Base-by-base conservation (phyloP, 2,888 invertebrate genomes). In the Epirrhoe alternata region DNA sequence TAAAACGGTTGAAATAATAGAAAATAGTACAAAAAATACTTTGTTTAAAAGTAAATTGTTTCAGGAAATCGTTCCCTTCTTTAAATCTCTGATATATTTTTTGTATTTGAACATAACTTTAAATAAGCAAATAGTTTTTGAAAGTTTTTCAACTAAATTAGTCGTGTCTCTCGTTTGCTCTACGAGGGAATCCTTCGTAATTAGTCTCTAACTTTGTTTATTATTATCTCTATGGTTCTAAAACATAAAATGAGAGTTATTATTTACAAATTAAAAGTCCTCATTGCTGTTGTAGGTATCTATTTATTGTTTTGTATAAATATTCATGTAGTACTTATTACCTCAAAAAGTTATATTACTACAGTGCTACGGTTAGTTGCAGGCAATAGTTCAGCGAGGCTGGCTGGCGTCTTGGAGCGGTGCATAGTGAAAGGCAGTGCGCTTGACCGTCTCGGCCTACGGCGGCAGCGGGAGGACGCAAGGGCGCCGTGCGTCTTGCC, bases 401-500 rank as follows among this genome's bases (percentile, higher is more conserved):
- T 47, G 8, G 10, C 17, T 24, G 61, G 53, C 58, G 56, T 8
- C 14, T 38, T 33, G 52, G 50, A 4, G 75, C 76, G 77, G 78
- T 68, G 68, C 54, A 42, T 78, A 85, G 86, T 84, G 83, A 83
- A 84, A 82, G 84, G 84, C 80, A 76, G 77, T 85, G 86, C 86
- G 89, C 88, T 88, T 88, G 88, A 88, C 87, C 89, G 87, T 77
- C 83, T 31, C 61, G 45, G 68, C 63, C 61, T 50, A 17, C 47
- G 61, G 78, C 77, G 77, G 79, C 71, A 65, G 77, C 79, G 73
- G 71, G 86, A 83, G 86, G 86, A 87, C 85, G 88, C 91, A 90
- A 90, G 90, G 91, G 91, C 91, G 92, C 92, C 92, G 90, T 92
- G 92, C 92, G 92, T 92, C 92, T 92, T 92, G 92, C 92, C 92